Evolutionary conservation across 2,888 invertebrate genomes (phyloP).

Genomic region (Himalopsyche kuldschensis): DNA sequence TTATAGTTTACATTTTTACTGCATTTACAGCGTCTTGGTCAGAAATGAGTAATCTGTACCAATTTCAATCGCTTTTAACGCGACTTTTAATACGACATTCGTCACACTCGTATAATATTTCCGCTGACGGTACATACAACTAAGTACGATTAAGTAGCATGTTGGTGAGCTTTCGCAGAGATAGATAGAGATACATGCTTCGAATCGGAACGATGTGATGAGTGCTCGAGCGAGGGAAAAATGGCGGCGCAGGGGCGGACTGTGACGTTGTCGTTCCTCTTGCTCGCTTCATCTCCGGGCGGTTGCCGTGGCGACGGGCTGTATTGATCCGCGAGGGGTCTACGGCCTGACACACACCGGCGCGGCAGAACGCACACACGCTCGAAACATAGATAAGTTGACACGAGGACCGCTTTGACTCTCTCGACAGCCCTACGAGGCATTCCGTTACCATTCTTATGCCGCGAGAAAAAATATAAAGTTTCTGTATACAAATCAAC

Average conservation of each 20-base stretch:
- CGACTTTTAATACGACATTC: not conserved
- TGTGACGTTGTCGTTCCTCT: not conserved
- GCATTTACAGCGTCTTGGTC: not conserved
- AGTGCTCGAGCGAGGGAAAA: not conserved
- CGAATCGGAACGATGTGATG: conserved; percentile 6
- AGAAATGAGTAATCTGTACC: not conserved
- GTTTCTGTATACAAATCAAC: not conserved
- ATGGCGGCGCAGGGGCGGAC: not conserved
- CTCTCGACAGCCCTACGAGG: conserved; percentile 42
- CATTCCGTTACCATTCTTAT: not conserved
- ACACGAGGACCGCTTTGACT: conserved; percentile 44
- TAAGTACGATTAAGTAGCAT: not conserved
- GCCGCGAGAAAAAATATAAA: not conserved
- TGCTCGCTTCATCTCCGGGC: conserved; percentile 9
- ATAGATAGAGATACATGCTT: not conserved
- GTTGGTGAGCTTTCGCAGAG: not conserved
- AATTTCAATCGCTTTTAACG: not conserved
- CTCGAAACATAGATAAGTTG: conserved; percentile 34
- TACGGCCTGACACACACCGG: conserved; percentile 55
- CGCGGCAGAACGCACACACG: conserved; percentile 43
- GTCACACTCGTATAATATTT: conserved; percentile 7
- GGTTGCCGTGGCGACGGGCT: conserved; percentile 55
- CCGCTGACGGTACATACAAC: not conserved
- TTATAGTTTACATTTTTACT: not conserved
- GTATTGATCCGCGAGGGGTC: conserved; percentile 51